Conservation (phyloP, 1,140 invertebrate species). For the Meloidogyne floridensis region DNA sequence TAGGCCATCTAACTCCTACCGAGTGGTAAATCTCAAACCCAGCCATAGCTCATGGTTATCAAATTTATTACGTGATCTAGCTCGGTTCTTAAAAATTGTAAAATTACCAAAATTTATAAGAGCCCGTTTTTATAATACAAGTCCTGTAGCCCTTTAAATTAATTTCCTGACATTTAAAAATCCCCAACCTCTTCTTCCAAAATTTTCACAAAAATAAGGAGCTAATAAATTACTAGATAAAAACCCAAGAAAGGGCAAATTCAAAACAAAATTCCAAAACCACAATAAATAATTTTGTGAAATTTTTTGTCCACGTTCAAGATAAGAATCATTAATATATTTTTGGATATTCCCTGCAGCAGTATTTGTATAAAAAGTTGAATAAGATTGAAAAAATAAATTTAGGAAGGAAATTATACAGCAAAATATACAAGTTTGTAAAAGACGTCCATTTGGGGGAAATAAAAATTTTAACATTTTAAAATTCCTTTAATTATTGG, state of each 20-base stretch:
- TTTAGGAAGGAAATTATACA: slow-evolving; percentile 12
- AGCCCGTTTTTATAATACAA: no score
- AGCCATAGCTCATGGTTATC: no score
- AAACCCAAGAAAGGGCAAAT: slow-evolving; percentile 48
- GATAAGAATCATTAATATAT: slow-evolving; percentile 51
- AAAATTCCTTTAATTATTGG: not conserved
- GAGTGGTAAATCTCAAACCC: no score
- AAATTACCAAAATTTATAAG: no score
- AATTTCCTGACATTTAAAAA: not conserved
- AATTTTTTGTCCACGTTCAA: slow-evolving; percentile 28
- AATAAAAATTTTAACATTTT: not conserved
- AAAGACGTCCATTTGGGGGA: slow-evolving; percentile 13
- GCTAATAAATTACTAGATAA: slow-evolving; percentile 46
- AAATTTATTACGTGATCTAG: no score
- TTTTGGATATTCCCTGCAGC: slow-evolving; percentile 44
- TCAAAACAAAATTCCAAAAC: slow-evolving; percentile 51
- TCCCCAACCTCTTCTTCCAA: slow-evolving; percentile 20
- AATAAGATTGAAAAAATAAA: slow-evolving; percentile 26
- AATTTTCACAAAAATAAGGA: slow-evolving; percentile 46
- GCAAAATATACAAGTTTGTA: slow-evolving; percentile 10
- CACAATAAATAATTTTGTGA: slow-evolving; percentile 42
- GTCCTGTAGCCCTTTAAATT: no score
- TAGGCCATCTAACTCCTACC: no score
- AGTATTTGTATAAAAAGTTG: slow-evolving; percentile 49
- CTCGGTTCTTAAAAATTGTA: no score